Conservation (phyloP, 1,140 invertebrate species). For the Octopus sinensis region DNA sequence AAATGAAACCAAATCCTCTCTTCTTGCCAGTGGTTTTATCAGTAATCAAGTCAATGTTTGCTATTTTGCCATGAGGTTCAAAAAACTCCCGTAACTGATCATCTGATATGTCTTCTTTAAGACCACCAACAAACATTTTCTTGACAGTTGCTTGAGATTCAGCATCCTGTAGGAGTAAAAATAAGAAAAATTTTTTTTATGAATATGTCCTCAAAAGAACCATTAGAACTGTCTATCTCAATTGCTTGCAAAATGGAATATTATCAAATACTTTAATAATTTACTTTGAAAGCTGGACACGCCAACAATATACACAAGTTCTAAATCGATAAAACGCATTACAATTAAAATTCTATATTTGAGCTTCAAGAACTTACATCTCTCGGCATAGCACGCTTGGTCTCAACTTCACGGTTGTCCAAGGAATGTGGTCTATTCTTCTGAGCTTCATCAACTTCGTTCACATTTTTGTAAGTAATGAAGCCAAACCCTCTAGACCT, state of each 20-base stretch:
- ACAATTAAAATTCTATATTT: too few species aligned
- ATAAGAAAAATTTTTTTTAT: not conserved
- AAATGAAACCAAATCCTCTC: conserved; percentile 44
- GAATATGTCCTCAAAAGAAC: too few species aligned
- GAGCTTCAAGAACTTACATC: conserved; percentile 70
- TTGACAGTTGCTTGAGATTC: conserved; percentile 39
- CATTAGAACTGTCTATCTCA: too few species aligned
- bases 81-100: conserved; percentile 34
- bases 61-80: conserved; percentile 34
- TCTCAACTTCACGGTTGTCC: conserved; percentile 86
- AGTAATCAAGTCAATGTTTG: conserved; percentile 33
- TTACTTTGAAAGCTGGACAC: too few species aligned
- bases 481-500: conserved; percentile 95
- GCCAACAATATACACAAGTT: too few species aligned
- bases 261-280: too few species aligned
- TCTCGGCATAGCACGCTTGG: conserved; percentile 91
- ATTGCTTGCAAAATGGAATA: too few species aligned
- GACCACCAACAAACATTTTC: conserved; percentile 86
- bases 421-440: conserved; percentile 77
- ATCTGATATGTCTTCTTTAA: conserved; percentile 34
- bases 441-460: conserved; percentile 94
- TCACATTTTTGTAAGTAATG: conserved; percentile 85
- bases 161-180: not conserved
- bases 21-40: conserved; percentile 29
- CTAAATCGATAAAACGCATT: too few species aligned